Base-by-base conservation (phyloP, 1,140 invertebrate species). In the Heliconius nattereri region DNA sequence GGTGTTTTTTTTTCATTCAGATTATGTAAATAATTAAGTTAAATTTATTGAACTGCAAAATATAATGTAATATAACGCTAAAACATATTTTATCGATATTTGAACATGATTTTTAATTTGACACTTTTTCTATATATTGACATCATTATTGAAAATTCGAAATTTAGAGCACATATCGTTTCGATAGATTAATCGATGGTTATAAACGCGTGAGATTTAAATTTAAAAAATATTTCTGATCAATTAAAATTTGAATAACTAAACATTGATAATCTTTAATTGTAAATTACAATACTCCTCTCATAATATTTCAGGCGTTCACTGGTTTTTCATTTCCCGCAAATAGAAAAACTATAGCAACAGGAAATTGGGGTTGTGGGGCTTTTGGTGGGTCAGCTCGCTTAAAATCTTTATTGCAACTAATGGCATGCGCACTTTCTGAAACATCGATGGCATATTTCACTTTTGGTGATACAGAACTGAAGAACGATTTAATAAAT, bases 281-380 rank as follows among this genome's bases (percentile, higher is more conserved):
- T 52, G 19, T 52, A 52, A 52, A 52, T 74, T 72, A 72, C 75
- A 29, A 29, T 6, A 13, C 5, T n/a, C 3, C 1, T 29, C 16
- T 66, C 9, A 23, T 66, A 3, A 66, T 13, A 66, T 66, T 29
- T 66, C 66, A 81, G 80, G 80, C 80, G 19, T 81, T 78, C 29
- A 73, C 49, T 1, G 80, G 80, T 7, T 78, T 78, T 71, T 72
- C 80, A 40, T 78, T 81, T 73, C 71, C 75, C 20, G n/a, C 72
- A 13, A 72, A n/a, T 3, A 13, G 8, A 2, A 54, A 37, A n/a
- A 49, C 35, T 8, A 29, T 81, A 75, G 80, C 76, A 19, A 81
- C 80, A 11, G 80, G 80, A 7, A 81, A 78, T 49, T 81, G 80
- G 80, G 80, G 80, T 23, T 81, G 79, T 26, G 79, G 79, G 3